Conservation (phyloP, 2,113 vertebrate species). For the Epinephelus cyanopodus region DNA sequence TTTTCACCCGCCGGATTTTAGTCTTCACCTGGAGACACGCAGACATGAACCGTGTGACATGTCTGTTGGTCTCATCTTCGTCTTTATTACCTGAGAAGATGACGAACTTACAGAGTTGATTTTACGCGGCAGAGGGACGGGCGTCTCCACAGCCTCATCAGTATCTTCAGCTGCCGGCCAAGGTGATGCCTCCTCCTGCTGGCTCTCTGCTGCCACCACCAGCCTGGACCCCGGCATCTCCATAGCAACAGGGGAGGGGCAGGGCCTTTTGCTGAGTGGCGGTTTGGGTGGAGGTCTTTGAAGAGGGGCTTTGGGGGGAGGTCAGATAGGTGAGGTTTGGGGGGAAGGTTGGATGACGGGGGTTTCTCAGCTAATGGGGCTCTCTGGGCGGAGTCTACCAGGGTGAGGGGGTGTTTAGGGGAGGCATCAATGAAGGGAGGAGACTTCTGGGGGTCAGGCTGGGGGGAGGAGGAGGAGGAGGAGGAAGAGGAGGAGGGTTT, state of each 20-base stretch:
- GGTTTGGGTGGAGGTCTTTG: slow-evolving; percentile 8
- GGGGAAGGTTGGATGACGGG: too few relatives aligned
- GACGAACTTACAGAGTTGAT: slow-evolving; percentile 7
- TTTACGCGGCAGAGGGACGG: slow-evolving; percentile 13
- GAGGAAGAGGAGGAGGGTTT: too few relatives aligned
- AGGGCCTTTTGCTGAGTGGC: neutral
- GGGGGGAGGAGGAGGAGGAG: too few relatives aligned
- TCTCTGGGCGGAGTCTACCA: neutral
- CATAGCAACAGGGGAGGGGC: neutral
- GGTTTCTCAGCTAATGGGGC: slow-evolving; percentile 7
- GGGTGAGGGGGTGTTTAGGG: neutral
- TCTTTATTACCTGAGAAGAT: too few relatives aligned
- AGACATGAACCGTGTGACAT: too few relatives aligned
- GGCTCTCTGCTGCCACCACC: neutral
- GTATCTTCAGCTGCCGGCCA: neutral
- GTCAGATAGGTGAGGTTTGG: neutral
- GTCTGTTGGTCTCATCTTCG: too few relatives aligned
- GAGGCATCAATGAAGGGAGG: slow-evolving; percentile 26
- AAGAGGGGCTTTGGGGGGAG: slow-evolving; percentile 9
- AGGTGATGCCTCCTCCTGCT: too few relatives aligned
- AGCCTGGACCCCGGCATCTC: slow-evolving; percentile 7
- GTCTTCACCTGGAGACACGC: slow-evolving; percentile 8
- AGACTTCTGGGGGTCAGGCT: slow-evolving; percentile 12
- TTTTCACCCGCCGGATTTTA: slow-evolving; percentile 10
- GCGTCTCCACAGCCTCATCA: neutral